Conservation (phyloP, 1,140 invertebrate genomes). For the Drosophila malerkotliana region DNA sequence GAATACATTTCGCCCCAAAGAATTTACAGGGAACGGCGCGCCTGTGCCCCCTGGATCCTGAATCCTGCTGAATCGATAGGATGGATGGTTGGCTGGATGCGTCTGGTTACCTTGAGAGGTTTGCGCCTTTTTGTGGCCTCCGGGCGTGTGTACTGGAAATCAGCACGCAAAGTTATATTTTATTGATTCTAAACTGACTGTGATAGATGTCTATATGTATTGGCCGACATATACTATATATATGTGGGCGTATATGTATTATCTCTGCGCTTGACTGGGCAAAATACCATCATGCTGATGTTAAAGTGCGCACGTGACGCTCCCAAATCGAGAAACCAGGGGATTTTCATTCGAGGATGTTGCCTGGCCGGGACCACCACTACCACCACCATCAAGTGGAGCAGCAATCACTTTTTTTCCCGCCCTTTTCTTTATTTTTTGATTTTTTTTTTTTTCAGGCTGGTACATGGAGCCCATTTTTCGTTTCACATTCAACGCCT, state of each 20-base stretch:
- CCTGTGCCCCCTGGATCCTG: too few species aligned
- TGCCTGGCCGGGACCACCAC: neutral
- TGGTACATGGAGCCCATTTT: slow-evolving; percentile 30
- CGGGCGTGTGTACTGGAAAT: slow-evolving; percentile 47
- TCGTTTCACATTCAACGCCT: slow-evolving; percentile 45
- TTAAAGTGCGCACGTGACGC: slow-evolving; percentile 76
- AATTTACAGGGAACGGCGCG: neutral
- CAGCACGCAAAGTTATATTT: slow-evolving; percentile 81
- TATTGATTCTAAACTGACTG: slow-evolving; percentile 79
- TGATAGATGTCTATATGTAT: slow-evolving; percentile 54
- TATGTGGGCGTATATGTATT: slow-evolving; percentile 6
- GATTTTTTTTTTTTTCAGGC: slow-evolving; percentile 16
- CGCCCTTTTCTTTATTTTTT: slow-evolving; percentile 2
- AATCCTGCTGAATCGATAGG: slow-evolving; percentile 6
- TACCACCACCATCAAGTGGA: slow-evolving; percentile 37
- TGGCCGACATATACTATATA: neutral
- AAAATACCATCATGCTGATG: slow-evolving; percentile 76
- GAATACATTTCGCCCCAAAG: slow-evolving; percentile 64
- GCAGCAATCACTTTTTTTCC: slow-evolving; percentile 60
- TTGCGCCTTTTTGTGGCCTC: slow-evolving; percentile 46
- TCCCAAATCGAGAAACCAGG: slow-evolving; percentile 32
- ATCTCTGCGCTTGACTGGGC: slow-evolving; percentile 60
- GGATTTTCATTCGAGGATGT: slow-evolving; percentile 5
- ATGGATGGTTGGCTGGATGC: slow-evolving; percentile 11
- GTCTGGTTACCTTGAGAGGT: slow-evolving; percentile 58